A percentile compares a stretch with the other conserved stretches of the same genome.
These are phyloP conservation scores for Poecilobothrus nobilitatus DNA, from an alignment of 2,888 invertebrate species.

Conservation along the genomic window DNA sequence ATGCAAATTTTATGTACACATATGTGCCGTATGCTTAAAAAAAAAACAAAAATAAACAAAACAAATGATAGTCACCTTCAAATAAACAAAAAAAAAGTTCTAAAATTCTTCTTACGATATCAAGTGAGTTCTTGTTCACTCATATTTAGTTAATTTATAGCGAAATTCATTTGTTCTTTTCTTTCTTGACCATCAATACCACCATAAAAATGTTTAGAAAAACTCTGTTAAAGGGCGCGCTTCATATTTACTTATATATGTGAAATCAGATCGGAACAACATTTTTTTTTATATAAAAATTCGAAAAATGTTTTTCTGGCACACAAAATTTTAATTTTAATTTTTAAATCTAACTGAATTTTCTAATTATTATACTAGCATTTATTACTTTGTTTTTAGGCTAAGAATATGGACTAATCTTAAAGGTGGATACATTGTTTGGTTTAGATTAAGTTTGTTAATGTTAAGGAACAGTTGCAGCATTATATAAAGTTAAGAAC, in stretches of 20 bases:
- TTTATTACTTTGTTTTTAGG: too few relatives aligned
- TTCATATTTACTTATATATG: not conserved
- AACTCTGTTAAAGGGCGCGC: not conserved
- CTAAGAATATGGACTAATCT: too few relatives aligned
- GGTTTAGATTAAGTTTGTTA: too few relatives aligned
- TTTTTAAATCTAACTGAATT: too few relatives aligned
- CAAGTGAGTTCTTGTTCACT: not conserved
- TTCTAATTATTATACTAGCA: too few relatives aligned
- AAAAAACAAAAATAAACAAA: too few relatives aligned
- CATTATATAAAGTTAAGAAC: too few relatives aligned
- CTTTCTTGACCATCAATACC: not conserved
- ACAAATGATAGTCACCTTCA: not conserved
- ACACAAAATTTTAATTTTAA: too few relatives aligned
- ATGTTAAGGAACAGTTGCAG: too few relatives aligned
- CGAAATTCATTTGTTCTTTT: not conserved
- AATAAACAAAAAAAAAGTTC: not conserved
- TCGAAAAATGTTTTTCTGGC: too few relatives aligned
- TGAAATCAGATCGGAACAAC: not conserved
- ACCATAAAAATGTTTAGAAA: not conserved
- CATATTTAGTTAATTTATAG: not conserved
- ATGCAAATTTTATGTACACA: not conserved
- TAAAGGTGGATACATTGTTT: too few relatives aligned
- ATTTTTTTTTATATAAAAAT: too few relatives aligned
- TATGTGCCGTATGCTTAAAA: not conserved
- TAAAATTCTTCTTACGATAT: not conserved